Conservation (phyloP, 2,113 vertebrate species). For the Panthera leo region DNA sequence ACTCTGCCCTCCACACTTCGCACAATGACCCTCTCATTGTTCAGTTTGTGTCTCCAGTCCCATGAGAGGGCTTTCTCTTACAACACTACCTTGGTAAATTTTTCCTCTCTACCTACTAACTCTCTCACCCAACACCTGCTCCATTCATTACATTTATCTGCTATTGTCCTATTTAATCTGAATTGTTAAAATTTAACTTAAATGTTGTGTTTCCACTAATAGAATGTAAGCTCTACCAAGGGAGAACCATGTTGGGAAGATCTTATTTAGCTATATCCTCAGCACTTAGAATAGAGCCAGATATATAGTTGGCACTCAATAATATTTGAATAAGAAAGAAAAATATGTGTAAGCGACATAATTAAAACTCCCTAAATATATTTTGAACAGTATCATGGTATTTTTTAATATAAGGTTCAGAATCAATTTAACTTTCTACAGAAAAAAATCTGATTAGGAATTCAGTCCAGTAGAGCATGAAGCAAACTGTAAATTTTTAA, state of each 20-base stretch:
- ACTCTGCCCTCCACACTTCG: neutral
- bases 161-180: neutral
- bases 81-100: neutral
- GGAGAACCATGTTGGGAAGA: neutral
- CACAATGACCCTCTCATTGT: neutral
- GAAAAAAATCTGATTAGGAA: neutral
- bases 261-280: neutral
- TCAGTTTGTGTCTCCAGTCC: neutral
- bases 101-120: neutral
- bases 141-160: neutral
- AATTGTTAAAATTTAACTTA: neutral
- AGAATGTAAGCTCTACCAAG: neutral
- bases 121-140: neutral
- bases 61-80: too few species aligned
- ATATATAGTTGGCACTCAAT: neutral
- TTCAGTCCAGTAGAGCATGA: neutral
- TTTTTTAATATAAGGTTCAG: neutral
- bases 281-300: neutral
- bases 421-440: neutral
- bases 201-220: neutral
- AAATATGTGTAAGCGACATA: neutral
- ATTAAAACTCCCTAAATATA: neutral
- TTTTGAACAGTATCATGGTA: neutral
- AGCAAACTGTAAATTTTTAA: neutral
- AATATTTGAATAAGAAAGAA: slow-evolving; percentile 10